These are phyloP conservation scores for Fabriciana adippe DNA, from an alignment of 2,888 invertebrate species.

Conservation along the genomic window DNA sequence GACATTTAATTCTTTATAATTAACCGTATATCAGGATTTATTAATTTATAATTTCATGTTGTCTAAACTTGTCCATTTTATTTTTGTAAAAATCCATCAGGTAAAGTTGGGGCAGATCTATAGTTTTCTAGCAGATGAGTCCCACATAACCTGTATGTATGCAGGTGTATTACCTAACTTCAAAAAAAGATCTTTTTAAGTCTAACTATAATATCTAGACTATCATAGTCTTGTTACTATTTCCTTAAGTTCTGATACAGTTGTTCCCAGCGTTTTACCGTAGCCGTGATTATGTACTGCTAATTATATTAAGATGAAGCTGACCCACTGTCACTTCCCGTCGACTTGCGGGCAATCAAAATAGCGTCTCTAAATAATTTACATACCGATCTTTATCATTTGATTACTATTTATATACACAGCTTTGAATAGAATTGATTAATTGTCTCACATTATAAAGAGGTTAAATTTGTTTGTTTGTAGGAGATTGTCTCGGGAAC, in stretches of 20 bases:
- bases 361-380: constrained; percentile 14
- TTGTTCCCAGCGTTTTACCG: constrained; percentile 29
- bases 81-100: too few species aligned
- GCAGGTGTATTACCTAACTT: too few species aligned
- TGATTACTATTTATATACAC: constrained; percentile 6
- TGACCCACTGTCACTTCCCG: constrained; percentile 35
- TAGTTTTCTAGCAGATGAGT: too few species aligned
- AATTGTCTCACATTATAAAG: not conserved
- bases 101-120: too few species aligned
- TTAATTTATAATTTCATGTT: too few species aligned
- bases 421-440: not conserved
- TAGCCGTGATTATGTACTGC: constrained; percentile 25
- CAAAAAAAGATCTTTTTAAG: not conserved
- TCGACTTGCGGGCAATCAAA: constrained; percentile 19
- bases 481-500: not conserved
- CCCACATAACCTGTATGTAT: too few species aligned
- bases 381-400: constrained; percentile 22
- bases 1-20: too few species aligned
- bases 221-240: not conserved
- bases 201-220: not conserved
- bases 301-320: constrained; percentile 35
- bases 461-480: not conserved
- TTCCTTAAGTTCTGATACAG: constrained; percentile 18
- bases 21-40: too few species aligned
- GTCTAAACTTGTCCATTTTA: too few species aligned